Conservation (phyloP, 2,888 invertebrate genomes). For the Pyralis farinalis region DNA sequence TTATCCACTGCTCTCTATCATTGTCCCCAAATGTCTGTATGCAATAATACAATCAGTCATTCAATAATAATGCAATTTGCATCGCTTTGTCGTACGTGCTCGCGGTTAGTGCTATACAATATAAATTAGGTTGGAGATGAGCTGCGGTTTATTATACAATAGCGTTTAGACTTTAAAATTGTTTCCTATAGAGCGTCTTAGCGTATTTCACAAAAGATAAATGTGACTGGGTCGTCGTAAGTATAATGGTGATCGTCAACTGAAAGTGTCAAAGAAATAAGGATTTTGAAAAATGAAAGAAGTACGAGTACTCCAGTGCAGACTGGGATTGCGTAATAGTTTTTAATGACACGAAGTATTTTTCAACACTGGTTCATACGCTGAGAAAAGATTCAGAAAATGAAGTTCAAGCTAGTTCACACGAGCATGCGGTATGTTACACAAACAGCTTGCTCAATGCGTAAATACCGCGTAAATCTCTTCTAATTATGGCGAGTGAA, state of each 20-base stretch:
- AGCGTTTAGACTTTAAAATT: slow-evolving; percentile 25
- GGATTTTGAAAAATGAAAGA: not conserved
- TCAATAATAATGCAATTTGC: slow-evolving; percentile 24
- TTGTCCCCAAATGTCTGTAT: too few relatives aligned
- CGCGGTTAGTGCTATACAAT: slow-evolving; percentile 30
- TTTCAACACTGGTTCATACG: not conserved
- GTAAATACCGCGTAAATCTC: slow-evolving; percentile 22
- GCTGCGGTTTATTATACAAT: slow-evolving; percentile 33
- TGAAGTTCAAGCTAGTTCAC: slow-evolving; percentile 5
- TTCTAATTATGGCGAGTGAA: slow-evolving; percentile 27
- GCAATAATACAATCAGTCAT: slow-evolving; percentile 31
- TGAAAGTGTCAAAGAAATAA: not conserved
- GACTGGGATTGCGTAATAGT: not conserved
- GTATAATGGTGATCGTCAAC: not conserved
- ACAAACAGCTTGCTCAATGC: slow-evolving; percentile 19
- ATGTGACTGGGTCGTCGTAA: slow-evolving; percentile 2
- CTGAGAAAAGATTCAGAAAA: slow-evolving; percentile 3
- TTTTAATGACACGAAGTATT: not conserved
- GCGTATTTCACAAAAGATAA: slow-evolving; percentile 4
- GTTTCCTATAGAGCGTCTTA: slow-evolving; percentile 20
- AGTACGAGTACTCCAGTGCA: not conserved
- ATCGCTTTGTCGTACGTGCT: slow-evolving; percentile 26
- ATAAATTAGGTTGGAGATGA: slow-evolving; percentile 38
- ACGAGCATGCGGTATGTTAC: slow-evolving; percentile 8
- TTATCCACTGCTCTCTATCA: too few relatives aligned